A percentile compares a stretch with the other conserved stretches of the same genome.
Conservation (phyloP, 1,140 invertebrate species). For the Macrotrachela quadricornifera region DNA sequence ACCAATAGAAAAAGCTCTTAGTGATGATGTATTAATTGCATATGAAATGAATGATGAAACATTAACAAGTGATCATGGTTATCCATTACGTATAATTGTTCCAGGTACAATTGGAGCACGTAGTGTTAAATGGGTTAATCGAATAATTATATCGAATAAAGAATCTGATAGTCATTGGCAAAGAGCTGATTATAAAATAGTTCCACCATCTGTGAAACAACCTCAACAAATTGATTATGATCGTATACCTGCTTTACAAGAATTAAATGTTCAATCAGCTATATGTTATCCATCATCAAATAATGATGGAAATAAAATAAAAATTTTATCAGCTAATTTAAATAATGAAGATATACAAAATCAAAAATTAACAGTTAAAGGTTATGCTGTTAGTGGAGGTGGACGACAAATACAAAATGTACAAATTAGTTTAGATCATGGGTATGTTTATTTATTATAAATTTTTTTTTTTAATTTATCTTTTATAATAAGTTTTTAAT, state of each 20-base stretch:
- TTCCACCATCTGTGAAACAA: slow-evolving; percentile 48
- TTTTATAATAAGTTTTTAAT: too few species aligned
- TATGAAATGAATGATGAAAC: slow-evolving; percentile 85
- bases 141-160: slow-evolving; percentile 53
- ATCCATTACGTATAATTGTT: slow-evolving; percentile 62
- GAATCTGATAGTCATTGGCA: slow-evolving; percentile 89
- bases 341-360: slow-evolving; percentile 12
- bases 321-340: too few species aligned
- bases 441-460: too few species aligned
- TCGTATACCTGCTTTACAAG: slow-evolving; percentile 53
- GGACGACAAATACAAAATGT: slow-evolving; percentile 63
- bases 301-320: too few species aligned
- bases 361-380: slow-evolving; percentile 44
- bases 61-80: slow-evolving; percentile 71
- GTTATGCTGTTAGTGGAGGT: slow-evolving; percentile 90
- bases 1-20: slow-evolving; percentile 58
- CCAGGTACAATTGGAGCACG: slow-evolving; percentile 50
- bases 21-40: slow-evolving; percentile 64
- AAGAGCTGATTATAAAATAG: slow-evolving; percentile 78
- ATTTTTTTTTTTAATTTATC: too few species aligned
- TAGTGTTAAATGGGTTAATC: slow-evolving; percentile 40
- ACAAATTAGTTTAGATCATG: slow-evolving; percentile 58
- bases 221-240: slow-evolving; percentile 44
- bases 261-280: slow-evolving; percentile 76
- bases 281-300: slow-evolving; percentile 50